phyloP scores from a whole-genome alignment of 2,888 invertebrate species.

The Tortricodes alternella region DNA sequence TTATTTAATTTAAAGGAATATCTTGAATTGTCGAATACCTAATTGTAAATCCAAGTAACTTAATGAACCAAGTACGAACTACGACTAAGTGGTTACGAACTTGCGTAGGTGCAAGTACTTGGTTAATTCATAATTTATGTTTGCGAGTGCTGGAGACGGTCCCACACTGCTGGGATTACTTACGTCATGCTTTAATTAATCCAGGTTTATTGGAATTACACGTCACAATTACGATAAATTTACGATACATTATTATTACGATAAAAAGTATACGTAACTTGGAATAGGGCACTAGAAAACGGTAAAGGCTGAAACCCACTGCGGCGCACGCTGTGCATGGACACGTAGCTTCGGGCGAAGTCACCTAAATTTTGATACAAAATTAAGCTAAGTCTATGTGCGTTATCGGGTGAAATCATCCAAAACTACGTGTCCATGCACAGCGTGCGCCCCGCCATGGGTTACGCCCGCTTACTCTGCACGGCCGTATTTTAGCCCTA shows the following conservation, averaged over 20 bases:
- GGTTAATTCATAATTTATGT: conserved; percentile 17
- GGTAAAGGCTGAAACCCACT: too few relatives aligned
- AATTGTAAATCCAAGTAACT: neutral
- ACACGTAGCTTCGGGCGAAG: too few relatives aligned
- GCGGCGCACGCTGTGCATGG: too few relatives aligned
- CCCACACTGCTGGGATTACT: conserved; percentile 1
- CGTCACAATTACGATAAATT: neutral
- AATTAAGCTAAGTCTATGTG: too few relatives aligned
- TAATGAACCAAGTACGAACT: neutral
- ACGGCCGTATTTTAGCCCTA: too few relatives aligned
- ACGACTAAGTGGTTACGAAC: conserved; percentile 1
- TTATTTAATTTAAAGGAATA: too few relatives aligned
- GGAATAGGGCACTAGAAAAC: neutral
- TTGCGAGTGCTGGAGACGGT: neutral
- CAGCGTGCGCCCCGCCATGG: too few relatives aligned
- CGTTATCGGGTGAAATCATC: too few relatives aligned
- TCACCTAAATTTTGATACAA: too few relatives aligned
- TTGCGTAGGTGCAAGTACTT: neutral
- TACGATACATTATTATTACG: neutral
- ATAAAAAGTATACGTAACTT: neutral
- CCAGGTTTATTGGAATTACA: neutral
- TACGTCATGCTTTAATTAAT: neutral
- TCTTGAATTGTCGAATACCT: too few relatives aligned
- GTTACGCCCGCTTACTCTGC: too few relatives aligned
- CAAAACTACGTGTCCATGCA: too few relatives aligned